Conservation (phyloP, 2,113 vertebrate genomes). For the Phrynocephalus versicolor region DNA sequence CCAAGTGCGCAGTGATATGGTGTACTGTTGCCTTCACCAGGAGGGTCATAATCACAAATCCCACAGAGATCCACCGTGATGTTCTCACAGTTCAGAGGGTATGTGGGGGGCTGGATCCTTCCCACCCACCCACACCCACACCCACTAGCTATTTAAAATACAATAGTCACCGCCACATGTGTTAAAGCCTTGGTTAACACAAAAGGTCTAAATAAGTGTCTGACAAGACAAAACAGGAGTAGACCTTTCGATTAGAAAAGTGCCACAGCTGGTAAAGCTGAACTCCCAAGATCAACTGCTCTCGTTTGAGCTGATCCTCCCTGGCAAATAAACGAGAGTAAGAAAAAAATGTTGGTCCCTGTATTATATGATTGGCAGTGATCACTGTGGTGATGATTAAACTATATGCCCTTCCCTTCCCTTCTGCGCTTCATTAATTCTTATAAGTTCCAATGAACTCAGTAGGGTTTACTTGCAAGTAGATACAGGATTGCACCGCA, state of each 20-base stretch:
- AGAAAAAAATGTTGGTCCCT: neutral
- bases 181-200: neutral
- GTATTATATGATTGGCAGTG: neutral
- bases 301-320: neutral
- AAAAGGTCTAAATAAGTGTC: neutral
- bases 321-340: neutral
- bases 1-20: neutral
- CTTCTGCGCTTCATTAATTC: too few relatives aligned
- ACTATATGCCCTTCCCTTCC: too few relatives aligned
- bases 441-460: neutral
- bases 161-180: neutral
- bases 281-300: neutral
- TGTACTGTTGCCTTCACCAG: neutral
- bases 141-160: neutral
- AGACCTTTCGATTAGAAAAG: neutral
- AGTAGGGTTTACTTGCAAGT: neutral
- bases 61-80: too few relatives aligned
- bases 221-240: neutral
- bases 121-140: too few relatives aligned
- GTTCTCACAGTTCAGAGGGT: too few relatives aligned
- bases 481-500: neutral
- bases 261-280: neutral
- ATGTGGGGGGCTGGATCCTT: neutral
- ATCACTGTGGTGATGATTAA: too few relatives aligned
- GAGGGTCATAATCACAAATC: too few relatives aligned